Base-by-base conservation (phyloP, 2,797 vertebrate genomes). In the Acanthurus leucopareius region DNA sequence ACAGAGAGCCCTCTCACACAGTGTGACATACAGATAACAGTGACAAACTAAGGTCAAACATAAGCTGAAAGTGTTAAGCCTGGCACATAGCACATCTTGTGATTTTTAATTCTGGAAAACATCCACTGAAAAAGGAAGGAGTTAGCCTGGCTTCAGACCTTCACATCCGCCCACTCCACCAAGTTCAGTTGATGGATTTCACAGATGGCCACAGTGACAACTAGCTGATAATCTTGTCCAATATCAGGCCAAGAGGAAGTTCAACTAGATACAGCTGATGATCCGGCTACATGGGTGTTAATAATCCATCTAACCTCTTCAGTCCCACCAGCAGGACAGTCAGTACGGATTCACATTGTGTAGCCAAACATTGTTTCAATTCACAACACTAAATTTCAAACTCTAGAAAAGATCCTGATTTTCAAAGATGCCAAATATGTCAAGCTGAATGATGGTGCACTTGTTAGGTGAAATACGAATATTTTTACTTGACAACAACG, bases 1-100 rank as follows among this genome's bases (percentile, higher is more conserved):
- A 77, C 52, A 2, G 7, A 66, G 60, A 62, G 25, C 40, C 76
- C 68, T 61, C 77, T 87, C 70, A 52, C 32, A 52, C 49, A 65
- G 14, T 32, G 40, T 49, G 61, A 75, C 48, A 49, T 10, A 57
- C 53, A 59, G 42, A 40, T 53, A 61, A 53, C 7, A 15, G 9
- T 48, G 56, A 60, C 58, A 72, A 68, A 53, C 54, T 35, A 35
- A 51, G 66, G 51, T 64, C 28, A 63, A 74, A 61, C 48, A 47
- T 47, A 62, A 74, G 44, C 32, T 19, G 49, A 45, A 40, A 69
- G n/a, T 79, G 38, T 66, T 71, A 77, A 71, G 49, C 64, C 58
- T 38, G 47, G 28, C 25, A 38, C 19, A 14, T 19, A 40, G 47
- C 60, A 3, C 10, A 52, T 72, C 32, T 44, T 67, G 32, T 25